Base-by-base conservation (phyloP, 92 coral and sea anemone species). In the Porites cylindrica region DNA sequence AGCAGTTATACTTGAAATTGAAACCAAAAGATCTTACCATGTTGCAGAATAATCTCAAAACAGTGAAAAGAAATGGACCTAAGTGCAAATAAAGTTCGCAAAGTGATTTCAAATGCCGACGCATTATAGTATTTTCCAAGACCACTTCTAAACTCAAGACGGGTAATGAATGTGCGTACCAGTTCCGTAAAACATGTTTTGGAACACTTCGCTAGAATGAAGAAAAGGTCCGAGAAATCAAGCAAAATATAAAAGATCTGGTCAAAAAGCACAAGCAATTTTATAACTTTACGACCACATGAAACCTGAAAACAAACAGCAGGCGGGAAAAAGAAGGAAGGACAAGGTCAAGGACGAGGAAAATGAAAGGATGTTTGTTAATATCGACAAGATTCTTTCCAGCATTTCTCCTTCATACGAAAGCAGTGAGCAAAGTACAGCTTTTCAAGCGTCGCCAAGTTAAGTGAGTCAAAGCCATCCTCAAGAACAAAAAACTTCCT, bases 291-390 rank as follows among this genome's bases (percentile, higher is more conserved):
- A 21, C 7, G 56, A 72, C 53, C 8, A 72, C 58, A 16, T 23
- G 51, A 38, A 53, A 53, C 18, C 51, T 72, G 24, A 72, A 72
- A 53, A 72, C 77, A 47, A 21, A 72, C 24, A 29, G 21, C 77
- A 29, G 77, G 77, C 18, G 56, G 19, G 77, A 2, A 53, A 72
- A 72, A 11, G 77, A 72, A 72, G 77, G 77, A 19, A 72, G 56
- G 7, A 72, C 77, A 17, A 72, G 38, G 13, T 7, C 77, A 11
- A 47, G 52, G 77, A 23, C 77, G 24, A 72, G 77, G 56, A 72
- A 29, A 53, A 16, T 38, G 56, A 72, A 53, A 23, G 12, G 77
- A 26, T 8, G 19, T 6, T 7, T 0, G 77, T 26, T 26, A 72
- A 72, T 1, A 23, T 72, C 9, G 29, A 72, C 8, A 72, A 32